These are phyloP conservation scores for Hyposmocoma kahamanoa DNA, from an alignment of 1,140 invertebrate species.

Conservation along the genomic window DNA sequence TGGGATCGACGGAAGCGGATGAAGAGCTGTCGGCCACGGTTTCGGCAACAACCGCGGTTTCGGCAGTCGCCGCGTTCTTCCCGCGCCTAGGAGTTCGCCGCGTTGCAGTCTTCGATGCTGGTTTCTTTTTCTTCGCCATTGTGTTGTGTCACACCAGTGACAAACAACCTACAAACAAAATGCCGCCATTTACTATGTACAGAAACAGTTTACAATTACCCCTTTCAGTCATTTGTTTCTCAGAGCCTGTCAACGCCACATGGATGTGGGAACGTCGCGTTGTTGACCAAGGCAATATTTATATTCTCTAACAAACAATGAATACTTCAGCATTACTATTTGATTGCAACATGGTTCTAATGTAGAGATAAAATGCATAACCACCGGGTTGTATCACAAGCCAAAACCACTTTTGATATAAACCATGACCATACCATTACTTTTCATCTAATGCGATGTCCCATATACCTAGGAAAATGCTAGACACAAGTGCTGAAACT, in stretches of 20 bases:
- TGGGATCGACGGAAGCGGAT: slow-evolving; percentile 8
- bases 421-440: slow-evolving; percentile 43
- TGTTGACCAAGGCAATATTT: no score
- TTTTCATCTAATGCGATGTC: no score
- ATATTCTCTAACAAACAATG: no score
- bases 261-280: no score
- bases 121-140: slow-evolving; percentile 64
- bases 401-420: slow-evolving; percentile 15
- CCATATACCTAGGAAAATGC: no score
- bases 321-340: no score
- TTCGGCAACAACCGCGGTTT: slow-evolving; percentile 33
- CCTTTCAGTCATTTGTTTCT: slow-evolving; percentile 51
- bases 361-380: slow-evolving; percentile 34
- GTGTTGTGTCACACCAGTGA: slow-evolving; percentile 18
- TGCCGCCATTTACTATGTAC: not conserved
- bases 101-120: slow-evolving; percentile 38
- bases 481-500: no score
- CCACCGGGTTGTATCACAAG: slow-evolving; percentile 39
- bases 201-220: slow-evolving; percentile 35
- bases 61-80: slow-evolving; percentile 36
- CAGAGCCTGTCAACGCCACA: slow-evolving; percentile 37
- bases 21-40: slow-evolving; percentile 19
- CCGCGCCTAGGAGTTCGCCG: slow-evolving; percentile 49
- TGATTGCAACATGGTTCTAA: no score
- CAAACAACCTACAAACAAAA: slow-evolving; percentile 42